Conservation (phyloP, 2,113 vertebrate species). For the Phyllopteryx taeniolatus region DNA sequence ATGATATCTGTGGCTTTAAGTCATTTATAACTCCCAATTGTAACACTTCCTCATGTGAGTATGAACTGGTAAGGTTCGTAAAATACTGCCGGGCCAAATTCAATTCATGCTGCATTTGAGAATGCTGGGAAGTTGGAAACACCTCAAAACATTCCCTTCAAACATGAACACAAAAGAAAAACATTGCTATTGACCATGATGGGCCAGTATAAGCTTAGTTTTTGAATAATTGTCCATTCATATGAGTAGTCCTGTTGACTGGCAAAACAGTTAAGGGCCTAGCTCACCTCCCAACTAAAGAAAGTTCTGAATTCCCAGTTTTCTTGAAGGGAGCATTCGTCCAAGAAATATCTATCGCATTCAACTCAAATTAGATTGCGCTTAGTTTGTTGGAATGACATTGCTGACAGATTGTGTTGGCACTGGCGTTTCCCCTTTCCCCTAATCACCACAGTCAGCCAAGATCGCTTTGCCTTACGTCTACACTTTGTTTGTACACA, state of each 20-base stretch:
- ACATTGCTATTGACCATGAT: too few relatives aligned
- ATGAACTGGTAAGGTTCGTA: constrained; percentile 1
- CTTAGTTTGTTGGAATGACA: background rate
- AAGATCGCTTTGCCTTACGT: background rate
- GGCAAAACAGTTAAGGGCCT: background rate
- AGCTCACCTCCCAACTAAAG: too few relatives aligned
- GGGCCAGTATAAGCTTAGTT: too few relatives aligned
- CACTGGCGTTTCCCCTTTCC: background rate
- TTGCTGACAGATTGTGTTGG: constrained; percentile 1
- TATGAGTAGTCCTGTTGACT: background rate
- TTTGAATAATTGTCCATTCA: too few relatives aligned
- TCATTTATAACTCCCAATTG: constrained; percentile 22
- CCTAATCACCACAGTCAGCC: background rate
- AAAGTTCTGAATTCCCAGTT: background rate
- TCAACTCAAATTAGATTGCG: background rate
- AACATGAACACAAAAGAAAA: too few relatives aligned
- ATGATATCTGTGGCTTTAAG: constrained; percentile 34
- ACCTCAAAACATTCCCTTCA: too few relatives aligned
- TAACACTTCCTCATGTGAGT: constrained; percentile 10
- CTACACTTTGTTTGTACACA: background rate
- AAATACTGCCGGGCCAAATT: background rate
- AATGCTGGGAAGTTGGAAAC: background rate
- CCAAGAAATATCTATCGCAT: background rate
- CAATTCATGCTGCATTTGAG: background rate
- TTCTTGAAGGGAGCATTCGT: background rate